Evolutionary conservation across 2,888 invertebrate species (phyloP).

Genomic region (Aquatica leii): DNA sequence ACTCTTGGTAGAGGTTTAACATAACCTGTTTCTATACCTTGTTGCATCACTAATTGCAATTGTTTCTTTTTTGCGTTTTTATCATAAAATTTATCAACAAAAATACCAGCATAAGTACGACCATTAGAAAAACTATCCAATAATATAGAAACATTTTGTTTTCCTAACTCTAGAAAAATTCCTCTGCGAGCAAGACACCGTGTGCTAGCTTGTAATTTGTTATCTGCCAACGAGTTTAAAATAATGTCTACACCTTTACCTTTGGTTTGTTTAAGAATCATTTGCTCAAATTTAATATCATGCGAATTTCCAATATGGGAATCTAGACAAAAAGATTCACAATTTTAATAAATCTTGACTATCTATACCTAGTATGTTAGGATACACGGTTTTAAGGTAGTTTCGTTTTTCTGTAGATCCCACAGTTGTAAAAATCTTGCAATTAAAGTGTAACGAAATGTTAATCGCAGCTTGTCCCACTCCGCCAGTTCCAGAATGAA

Average conservation of each 20-base stretch:
- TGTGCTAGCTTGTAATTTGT: slow-evolving; percentile 80
- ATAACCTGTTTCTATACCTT: slow-evolving; percentile 69
- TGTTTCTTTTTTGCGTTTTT: slow-evolving; percentile 56
- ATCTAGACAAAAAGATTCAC: too few relatives aligned
- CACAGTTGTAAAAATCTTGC: slow-evolving; percentile 76
- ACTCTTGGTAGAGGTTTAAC: slow-evolving; percentile 74
- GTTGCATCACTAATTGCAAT: slow-evolving; percentile 54
- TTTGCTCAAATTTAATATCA: slow-evolving; percentile 85
- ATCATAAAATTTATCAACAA: slow-evolving; percentile 64
- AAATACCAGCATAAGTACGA: slow-evolving; percentile 78
- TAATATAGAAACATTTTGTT: too few relatives aligned
- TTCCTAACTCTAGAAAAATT: slow-evolving; percentile 86
- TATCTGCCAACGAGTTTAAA: slow-evolving; percentile 92
- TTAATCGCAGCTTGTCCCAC: slow-evolving; percentile 82
- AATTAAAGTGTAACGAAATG: slow-evolving; percentile 70
- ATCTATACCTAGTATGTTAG: too few relatives aligned
- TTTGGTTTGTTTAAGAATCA: slow-evolving; percentile 80
- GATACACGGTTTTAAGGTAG: too few relatives aligned
- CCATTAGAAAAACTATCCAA: slow-evolving; percentile 66
- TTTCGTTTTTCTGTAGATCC: slow-evolving; percentile 68
- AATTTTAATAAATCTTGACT: not conserved
- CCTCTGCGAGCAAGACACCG: slow-evolving; percentile 70
- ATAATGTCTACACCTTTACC: slow-evolving; percentile 92
- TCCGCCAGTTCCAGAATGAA: slow-evolving; percentile 72
- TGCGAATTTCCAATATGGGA: slow-evolving; percentile 87